Conservation (phyloP, 37 sponge, comb jelly and placozoan genomes). For the Tethya wilhelma region DNA sequence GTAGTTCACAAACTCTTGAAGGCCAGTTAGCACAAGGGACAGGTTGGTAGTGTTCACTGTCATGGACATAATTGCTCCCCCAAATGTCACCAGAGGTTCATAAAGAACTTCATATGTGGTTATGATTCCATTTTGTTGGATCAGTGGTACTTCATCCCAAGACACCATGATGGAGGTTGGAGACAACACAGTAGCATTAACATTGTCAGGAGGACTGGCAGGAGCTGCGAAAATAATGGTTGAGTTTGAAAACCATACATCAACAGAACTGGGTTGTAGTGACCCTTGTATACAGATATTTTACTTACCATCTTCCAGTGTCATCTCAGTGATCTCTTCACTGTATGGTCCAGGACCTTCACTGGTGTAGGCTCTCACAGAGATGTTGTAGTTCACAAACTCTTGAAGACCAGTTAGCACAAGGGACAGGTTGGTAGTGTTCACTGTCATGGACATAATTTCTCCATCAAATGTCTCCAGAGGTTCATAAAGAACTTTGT, state of each 20-base stretch:
- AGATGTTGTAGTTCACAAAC: constrained; percentile 18
- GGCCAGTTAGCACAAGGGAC: background rate
- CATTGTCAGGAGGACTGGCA: constrained; percentile 6
- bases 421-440: background rate
- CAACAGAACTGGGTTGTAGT: background rate
- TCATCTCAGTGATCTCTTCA: background rate
- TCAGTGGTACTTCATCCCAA: background rate
- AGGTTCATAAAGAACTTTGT: constrained; percentile 24
- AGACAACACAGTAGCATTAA: background rate
- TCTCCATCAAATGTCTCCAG: constrained; percentile 13
- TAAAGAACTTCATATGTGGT: constrained; percentile 23
- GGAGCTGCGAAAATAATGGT: constrained; percentile 17
- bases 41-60: background rate
- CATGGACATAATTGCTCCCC: background rate
- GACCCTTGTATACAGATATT: background rate
- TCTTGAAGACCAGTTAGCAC: constrained; percentile 11
- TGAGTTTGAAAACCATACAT: background rate
- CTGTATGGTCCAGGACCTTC: constrained; percentile 38
- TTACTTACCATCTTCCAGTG: constrained; percentile 17
- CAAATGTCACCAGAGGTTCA: constrained; percentile 18
- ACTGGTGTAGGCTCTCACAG: constrained; percentile 34
- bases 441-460: background rate
- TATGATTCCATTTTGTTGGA: constrained; percentile 26
- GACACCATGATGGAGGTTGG: background rate
- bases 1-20: constrained; percentile 13